These are phyloP conservation scores for Nixonia krombeini DNA, from an alignment of 1,140 invertebrate genomes.

Conservation along the genomic window DNA sequence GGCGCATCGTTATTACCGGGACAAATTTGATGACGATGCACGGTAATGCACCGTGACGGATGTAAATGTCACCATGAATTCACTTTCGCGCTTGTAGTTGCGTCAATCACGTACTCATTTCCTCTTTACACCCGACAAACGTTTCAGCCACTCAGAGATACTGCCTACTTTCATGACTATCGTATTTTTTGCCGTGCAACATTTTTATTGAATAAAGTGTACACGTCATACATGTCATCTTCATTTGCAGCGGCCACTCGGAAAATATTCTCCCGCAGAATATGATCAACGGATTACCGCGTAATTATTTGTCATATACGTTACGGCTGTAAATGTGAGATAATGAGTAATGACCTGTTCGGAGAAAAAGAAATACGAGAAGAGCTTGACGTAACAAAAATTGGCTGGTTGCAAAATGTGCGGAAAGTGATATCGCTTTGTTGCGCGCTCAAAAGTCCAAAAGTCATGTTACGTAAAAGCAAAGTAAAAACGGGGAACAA, in stretches of 20 bases:
- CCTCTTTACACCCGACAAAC: slow-evolving; percentile 3
- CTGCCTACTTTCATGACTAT: slow-evolving; percentile 11
- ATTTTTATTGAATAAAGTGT: background rate
- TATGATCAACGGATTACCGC: background rate
- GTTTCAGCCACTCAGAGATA: background rate
- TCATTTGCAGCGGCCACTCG: background rate
- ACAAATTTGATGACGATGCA: slow-evolving; percentile 10
- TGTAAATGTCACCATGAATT: slow-evolving; percentile 11
- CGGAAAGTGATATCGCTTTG: no score
- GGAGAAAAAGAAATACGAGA: background rate
- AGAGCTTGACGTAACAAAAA: background rate
- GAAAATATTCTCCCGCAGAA: background rate
- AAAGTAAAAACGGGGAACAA: no score
- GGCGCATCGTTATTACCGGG: slow-evolving; percentile 3
- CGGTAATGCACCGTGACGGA: slow-evolving; percentile 14
- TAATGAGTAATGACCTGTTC: background rate
- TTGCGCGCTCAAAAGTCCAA: no score
- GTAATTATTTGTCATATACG: background rate
- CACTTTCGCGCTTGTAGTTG: slow-evolving; percentile 5
- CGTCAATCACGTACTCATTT: no score
- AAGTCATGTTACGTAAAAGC: no score
- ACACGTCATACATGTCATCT: slow-evolving; percentile 5
- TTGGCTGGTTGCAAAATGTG: no score
- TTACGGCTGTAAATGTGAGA: background rate
- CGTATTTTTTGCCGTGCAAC: background rate